Percentiles rank a stretch among this genome's conserved stretches.
These are phyloP conservation scores for Dasyurus viverrinus DNA, from an alignment of 2,113 vertebrate genomes.

Conservation along the genomic window DNA sequence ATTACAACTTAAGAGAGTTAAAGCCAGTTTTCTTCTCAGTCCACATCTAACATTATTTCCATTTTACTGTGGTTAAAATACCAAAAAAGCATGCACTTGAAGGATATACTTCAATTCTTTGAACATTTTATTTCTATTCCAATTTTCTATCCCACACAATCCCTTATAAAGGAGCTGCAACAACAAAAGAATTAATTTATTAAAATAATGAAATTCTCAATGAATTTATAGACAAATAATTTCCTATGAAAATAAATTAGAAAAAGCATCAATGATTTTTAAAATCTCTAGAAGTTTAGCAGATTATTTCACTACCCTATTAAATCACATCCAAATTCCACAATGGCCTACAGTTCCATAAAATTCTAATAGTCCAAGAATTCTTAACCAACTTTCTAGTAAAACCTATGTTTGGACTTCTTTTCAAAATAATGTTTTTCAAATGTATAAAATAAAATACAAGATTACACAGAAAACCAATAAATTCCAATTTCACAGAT, in stretches of 20 bases:
- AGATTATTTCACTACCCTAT: background rate
- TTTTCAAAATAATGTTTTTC: background rate
- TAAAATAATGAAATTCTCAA: background rate
- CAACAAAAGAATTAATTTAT: background rate
- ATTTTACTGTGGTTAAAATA: background rate
- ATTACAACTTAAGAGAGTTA: background rate
- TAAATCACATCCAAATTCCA: background rate
- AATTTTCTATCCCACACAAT: background rate
- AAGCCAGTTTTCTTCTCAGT: background rate
- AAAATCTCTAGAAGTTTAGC: background rate
- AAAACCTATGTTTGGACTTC: background rate
- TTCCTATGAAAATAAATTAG: conserved; percentile 9
- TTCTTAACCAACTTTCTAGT: background rate
- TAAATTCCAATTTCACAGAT: background rate
- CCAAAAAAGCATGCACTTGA: background rate
- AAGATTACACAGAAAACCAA: background rate
- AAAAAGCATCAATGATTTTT: background rate
- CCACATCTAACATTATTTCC: background rate
- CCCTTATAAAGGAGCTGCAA: background rate
- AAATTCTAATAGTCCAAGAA: background rate
- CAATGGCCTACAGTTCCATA: background rate
- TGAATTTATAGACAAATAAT: background rate
- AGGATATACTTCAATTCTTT: background rate
- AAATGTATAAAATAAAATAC: background rate
- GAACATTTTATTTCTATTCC: background rate